Evolutionary conservation across 2,888 invertebrate species (phyloP).

Genomic region (Teleiodes luculella): DNA sequence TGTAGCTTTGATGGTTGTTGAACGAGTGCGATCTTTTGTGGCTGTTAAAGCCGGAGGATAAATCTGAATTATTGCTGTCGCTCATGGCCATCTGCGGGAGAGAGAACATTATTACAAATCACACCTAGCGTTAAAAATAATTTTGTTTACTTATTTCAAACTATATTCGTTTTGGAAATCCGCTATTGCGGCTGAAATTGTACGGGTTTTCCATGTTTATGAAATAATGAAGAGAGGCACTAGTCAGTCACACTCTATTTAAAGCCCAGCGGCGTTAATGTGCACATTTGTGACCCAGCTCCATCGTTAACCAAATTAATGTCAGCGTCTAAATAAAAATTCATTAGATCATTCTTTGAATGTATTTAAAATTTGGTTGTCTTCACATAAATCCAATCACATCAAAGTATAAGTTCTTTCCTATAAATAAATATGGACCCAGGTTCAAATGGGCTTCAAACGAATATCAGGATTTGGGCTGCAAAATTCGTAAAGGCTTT

Average conservation of each 20-base stretch:
- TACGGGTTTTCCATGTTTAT: slow-evolving; percentile 27
- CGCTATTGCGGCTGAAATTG: slow-evolving; percentile 15
- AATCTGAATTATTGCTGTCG: slow-evolving; percentile 74
- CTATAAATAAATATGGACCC: slow-evolving; percentile 26
- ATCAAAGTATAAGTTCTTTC: neutral
- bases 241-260: slow-evolving; percentile 39
- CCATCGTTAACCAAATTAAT: slow-evolving; percentile 17
- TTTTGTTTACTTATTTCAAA: neutral
- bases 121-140: neutral
- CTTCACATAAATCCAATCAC: neutral
- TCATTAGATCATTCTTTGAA: neutral
- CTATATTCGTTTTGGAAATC: slow-evolving; percentile 6
- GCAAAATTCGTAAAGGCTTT: slow-evolving; percentile 18
- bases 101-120: slow-evolving; percentile 21
- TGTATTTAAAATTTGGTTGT: neutral
- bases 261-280: slow-evolving; percentile 34
- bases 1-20: slow-evolving; percentile 84
- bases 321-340: slow-evolving; percentile 16
- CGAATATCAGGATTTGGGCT: slow-evolving; percentile 4
- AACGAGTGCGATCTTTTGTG: slow-evolving; percentile 84
- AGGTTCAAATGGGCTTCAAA: slow-evolving; percentile 39
- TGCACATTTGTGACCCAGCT: slow-evolving; percentile 30
- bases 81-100: slow-evolving; percentile 81
- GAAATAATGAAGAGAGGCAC: slow-evolving; percentile 35
- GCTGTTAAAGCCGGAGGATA: slow-evolving; percentile 76